Conservation (phyloP, 2,113 vertebrate species). For the Eupsittula cactorum region DNA sequence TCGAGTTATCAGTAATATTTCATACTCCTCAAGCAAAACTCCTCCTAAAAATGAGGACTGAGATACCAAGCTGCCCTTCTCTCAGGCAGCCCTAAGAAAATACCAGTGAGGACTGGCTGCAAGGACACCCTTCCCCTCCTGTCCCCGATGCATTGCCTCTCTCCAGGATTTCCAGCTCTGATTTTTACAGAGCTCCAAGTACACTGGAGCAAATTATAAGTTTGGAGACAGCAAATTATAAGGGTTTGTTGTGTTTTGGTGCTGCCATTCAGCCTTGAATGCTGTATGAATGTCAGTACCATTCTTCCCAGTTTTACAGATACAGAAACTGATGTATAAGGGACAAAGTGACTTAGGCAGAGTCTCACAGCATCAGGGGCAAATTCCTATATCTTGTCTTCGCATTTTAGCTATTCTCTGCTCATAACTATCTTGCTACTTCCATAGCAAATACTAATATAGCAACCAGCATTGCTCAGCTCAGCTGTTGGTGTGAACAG, state of each 20-base stretch:
- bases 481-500: not conserved
- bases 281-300: not conserved
- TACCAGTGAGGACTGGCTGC: not conserved
- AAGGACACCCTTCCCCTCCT: not conserved
- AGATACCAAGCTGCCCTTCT: too few relatives aligned
- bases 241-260: accelerated
- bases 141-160: accelerated
- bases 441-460: not conserved
- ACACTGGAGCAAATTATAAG: not conserved
- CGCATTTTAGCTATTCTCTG: not conserved
- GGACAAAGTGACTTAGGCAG: not conserved
- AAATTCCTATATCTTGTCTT: not conserved
- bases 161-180: not conserved
- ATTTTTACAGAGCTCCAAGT: not conserved
- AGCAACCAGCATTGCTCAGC: not conserved
- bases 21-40: not conserved
- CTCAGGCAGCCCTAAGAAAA: not conserved
- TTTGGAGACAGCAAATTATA: not conserved
- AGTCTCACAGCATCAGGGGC: not conserved
- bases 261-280: not conserved
- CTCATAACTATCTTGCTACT: not conserved
- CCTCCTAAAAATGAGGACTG: not conserved
- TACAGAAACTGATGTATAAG: not conserved
- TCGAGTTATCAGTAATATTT: not conserved
- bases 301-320: not conserved